Evolutionary conservation across 2,888 invertebrate species (phyloP).

Genomic region (Tridacna crocea): DNA sequence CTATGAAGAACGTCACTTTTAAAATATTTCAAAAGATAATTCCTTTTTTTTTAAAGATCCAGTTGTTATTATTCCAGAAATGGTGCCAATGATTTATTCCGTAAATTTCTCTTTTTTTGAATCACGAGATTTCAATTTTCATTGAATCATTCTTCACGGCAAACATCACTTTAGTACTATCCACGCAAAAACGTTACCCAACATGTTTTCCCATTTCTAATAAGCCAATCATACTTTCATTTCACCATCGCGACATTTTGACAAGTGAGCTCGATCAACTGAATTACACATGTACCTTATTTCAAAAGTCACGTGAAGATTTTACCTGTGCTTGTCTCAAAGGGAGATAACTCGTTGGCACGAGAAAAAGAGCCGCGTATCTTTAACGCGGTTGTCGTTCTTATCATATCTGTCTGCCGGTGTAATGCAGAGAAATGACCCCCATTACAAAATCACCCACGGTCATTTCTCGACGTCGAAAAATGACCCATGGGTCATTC

Average conservation of each 20-base stretch:
- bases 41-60: background rate
- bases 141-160: too few relatives aligned
- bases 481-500: too few relatives aligned
- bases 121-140: too few relatives aligned
- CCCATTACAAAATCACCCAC: too few relatives aligned
- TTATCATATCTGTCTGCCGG: background rate
- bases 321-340: conserved; percentile 4
- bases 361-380: background rate
- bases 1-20: background rate
- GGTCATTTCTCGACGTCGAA: too few relatives aligned
- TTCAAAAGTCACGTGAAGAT: conserved; percentile 17
- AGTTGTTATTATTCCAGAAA: too few relatives aligned
- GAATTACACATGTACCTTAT: conserved; percentile 23
- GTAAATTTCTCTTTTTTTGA: too few relatives aligned
- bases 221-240: conserved; percentile 1
- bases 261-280: conserved; percentile 18
- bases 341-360: conserved; percentile 4
- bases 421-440: too few relatives aligned
- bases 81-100: too few relatives aligned
- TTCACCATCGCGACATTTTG: conserved; percentile 22
- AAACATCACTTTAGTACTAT: background rate
- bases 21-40: background rate
- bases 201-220: background rate
- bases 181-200: background rate
- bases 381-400: background rate